Percentiles rank a stretch among this genome's conserved stretches.
Conservation (phyloP, 2,888 invertebrate species). For the Stenodema calcarata region DNA sequence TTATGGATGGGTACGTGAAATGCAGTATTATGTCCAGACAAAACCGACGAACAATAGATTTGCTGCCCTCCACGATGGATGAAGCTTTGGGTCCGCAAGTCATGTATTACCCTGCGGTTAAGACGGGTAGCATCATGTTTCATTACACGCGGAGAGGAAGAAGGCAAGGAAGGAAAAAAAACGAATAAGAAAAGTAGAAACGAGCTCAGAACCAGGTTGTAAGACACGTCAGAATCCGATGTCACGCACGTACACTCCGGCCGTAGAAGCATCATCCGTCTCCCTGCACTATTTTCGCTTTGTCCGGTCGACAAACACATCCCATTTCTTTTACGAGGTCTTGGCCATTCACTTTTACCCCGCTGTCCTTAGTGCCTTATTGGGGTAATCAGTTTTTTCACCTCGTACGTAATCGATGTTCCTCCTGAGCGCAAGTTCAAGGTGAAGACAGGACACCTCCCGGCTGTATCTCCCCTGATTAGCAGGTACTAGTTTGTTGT, state of each 20-base stretch:
- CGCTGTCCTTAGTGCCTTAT: neutral
- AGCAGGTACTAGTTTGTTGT: neutral
- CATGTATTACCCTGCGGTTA: neutral
- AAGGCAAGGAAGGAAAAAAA: neutral
- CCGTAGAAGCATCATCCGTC: neutral
- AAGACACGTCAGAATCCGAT: constrained; percentile 34
- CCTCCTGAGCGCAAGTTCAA: neutral
- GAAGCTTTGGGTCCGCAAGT: neutral
- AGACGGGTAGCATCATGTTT: neutral
- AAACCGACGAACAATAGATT: neutral
- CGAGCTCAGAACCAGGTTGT: constrained; percentile 21
- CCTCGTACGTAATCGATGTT: neutral
- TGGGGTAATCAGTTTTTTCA: neutral
- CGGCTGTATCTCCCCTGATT: neutral
- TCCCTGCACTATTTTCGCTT: neutral
- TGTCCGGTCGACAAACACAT: neutral
- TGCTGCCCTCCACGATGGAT: neutral
- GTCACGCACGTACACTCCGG: constrained; percentile 33
- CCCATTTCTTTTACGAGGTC: constrained; percentile 8
- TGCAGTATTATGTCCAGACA: neutral
- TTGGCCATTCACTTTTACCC: constrained; percentile 7
- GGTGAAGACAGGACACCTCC: neutral
- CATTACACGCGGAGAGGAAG: neutral
- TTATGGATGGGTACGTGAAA: neutral
- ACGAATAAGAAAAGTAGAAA: neutral